Base-by-base conservation (phyloP, 2,888 invertebrate genomes). In the Villa cingulata region DNA sequence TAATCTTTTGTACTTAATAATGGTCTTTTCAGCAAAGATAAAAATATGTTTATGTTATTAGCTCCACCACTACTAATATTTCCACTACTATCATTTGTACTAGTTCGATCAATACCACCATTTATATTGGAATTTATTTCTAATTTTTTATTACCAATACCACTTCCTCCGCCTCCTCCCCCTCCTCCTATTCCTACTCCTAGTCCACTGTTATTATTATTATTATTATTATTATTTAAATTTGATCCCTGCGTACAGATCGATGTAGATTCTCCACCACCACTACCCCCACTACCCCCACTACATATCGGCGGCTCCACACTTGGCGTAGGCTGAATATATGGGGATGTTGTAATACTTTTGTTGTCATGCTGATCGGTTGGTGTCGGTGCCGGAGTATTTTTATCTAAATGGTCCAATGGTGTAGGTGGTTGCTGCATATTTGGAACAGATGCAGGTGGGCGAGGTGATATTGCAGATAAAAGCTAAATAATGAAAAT, bases 1-100 rank as follows among this genome's bases (percentile, higher is more conserved):
- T 83, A 81, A 60, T 86, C 86, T 59, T 82, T 81, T 43, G 81
- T 78, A 45, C 79, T 81, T 59, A 94, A 74, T 53, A 78, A 71
- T 37, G 94, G 94, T 61, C 90, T 75, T 67, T 86, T 85, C 59
- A 81, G 68, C 54, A 73, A 64, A 49, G 62, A 65, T 16, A 62
- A 57, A 48, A 62, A 59, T 45, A 64, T 61, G 32, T 59, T 61
- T 43, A 64, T 58, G 32, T 60, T 64, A 32, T 32, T 5, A 12
- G 29, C 48, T 62, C 37, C 19, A 18, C 17, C 15, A 10, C 18
- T 19, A 12, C 12, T 32, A n/a, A n/a, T n/a, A n/a, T n/a, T n/a
- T 20, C 16, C 18, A 40, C 29, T 42, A n/a, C 27, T 32, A 18
- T 17, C 17, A 12, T 32, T 32, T 32, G 29, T 32, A 32, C 29